A percentile compares a stretch with the other conserved stretches of the same genome.
Conservation (phyloP, 92 coral and sea anemone species). For the Palythoa grandis region DNA sequence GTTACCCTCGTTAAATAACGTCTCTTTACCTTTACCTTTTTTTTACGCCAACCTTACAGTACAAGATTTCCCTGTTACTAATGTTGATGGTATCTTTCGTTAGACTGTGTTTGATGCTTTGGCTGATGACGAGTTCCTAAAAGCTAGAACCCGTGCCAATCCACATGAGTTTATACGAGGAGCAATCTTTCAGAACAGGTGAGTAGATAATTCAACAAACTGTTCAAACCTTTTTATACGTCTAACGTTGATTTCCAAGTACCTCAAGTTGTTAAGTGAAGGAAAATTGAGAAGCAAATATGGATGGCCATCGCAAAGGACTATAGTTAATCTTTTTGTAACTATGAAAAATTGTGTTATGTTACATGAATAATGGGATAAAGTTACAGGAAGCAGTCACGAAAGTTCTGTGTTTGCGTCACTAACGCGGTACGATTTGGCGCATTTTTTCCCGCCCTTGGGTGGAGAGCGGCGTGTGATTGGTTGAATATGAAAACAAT, state of each 20-base stretch:
- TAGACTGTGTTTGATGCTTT: constrained; percentile 95
- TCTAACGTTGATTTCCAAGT: neutral
- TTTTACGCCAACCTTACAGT: too few species aligned
- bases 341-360: too few species aligned
- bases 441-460: too few species aligned
- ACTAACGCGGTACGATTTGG: too few species aligned
- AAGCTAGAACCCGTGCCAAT: constrained; percentile 97
- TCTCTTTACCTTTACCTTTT: too few species aligned
- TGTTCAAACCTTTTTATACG: neutral
- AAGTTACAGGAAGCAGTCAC: too few species aligned
- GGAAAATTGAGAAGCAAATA: neutral
- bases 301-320: neutral
- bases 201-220: neutral
- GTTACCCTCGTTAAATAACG: too few species aligned
- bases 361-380: too few species aligned
- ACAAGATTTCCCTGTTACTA: too few species aligned
- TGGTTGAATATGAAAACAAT: too few species aligned
- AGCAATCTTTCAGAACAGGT: constrained; percentile 98
- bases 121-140: constrained; percentile 85
- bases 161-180: constrained; percentile 96
- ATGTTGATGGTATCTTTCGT: neutral
- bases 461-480: too few species aligned
- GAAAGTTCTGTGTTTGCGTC: too few species aligned
- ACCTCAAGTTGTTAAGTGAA: neutral
- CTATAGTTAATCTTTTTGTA: neutral